Base-by-base conservation (phyloP, 2,797 vertebrate genomes). In the Enteromius fasciolatus region DNA sequence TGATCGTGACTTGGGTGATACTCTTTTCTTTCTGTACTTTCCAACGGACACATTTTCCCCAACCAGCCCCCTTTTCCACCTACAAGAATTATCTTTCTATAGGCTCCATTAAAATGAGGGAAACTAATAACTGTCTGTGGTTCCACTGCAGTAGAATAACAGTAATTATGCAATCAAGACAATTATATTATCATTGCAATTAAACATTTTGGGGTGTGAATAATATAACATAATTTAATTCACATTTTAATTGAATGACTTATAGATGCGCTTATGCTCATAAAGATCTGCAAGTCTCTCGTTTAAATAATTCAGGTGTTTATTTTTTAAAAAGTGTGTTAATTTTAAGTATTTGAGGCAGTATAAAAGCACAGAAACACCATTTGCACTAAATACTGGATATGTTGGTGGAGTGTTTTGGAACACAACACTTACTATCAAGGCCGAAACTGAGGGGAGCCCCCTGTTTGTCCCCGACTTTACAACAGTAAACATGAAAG, bases 381-480 rank as follows among this genome's bases (percentile, higher is more conserved):
- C 41, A 64, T 57, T 23, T 6, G 3, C 39, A 8, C 23, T 44
- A 50, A 59, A 83, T 59, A 44, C 64, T 77, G 78, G 46, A 78
- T 78, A 67, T 82, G 78, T 80, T 67, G 57, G 59, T 48, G 72
- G 69, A 86, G 77, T 81, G 74, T 85, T 85, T 83, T 83, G 85
- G 86, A 87, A 84, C 74, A 86, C 84, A 85, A 80, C 6, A 50
- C 48, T 84, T 88, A 86, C 76, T 81, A 83, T 83, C 63, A 84
- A 46, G 54, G 14, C 69, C 64, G 66, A 80, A 76, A 78, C 23
- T 64, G 3, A 82, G 87, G 93, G 94, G 93, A 89, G 88, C 83
- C 93, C 93, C 94, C 93, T 85, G 68, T 50, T 90, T 92, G 83
- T 90, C 91, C 93, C 92, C 87, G 75, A 84, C 87, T 88, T 87